phyloP scores from a whole-genome alignment of 2,888 invertebrate species.

The Sussaba pulchella region DNA sequence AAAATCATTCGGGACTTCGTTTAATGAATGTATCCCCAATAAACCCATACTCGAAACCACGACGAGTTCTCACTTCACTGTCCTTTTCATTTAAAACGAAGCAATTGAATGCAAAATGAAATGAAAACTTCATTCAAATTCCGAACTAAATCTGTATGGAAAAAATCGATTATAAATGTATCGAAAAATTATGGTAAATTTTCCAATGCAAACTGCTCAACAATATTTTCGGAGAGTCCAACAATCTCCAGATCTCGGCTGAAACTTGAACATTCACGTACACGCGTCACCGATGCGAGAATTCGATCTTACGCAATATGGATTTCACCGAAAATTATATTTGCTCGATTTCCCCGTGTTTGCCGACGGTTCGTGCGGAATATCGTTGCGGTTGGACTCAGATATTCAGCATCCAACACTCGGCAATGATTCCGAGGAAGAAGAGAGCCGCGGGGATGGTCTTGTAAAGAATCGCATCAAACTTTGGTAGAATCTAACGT shows the following conservation, averaged over 20 bases:
- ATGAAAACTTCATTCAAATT: no score
- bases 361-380: constrained; percentile 22
- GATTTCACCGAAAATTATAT: constrained; percentile 30
- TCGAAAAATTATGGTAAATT: no score
- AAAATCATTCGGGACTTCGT: no score
- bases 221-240: no score
- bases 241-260: not conserved
- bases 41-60: no score
- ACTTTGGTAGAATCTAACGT: not conserved
- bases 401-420: not conserved
- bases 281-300: not conserved
- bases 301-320: constrained; percentile 6
- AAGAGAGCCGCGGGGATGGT: not conserved
- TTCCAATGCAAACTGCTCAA: no score
- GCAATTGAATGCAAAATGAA: no score
- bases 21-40: no score
- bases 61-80: no score
- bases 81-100: no score
- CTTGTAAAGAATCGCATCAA: not conserved
- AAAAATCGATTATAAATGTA: no score
- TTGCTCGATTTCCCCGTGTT: constrained; percentile 24
- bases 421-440: not conserved
- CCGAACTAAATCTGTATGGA: no score
- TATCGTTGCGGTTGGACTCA: not conserved
- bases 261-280: constrained; percentile 8